A percentile compares a stretch with the other conserved stretches of the same genome.
Conservation (phyloP, 1,140 invertebrate species). For the Eriocheir sinensis region DNA sequence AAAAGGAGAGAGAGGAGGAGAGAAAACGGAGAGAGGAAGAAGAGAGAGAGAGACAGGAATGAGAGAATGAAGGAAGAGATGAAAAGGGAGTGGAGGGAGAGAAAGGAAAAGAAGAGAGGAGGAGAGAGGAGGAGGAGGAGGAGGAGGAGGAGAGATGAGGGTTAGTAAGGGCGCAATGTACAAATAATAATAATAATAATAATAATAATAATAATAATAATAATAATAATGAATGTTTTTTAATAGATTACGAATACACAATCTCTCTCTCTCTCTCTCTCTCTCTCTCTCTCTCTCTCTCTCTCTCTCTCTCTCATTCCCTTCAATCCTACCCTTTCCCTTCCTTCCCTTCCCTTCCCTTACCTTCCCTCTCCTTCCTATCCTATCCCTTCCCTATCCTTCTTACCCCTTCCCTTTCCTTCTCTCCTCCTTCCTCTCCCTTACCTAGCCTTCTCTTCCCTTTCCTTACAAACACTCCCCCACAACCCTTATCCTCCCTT, state of each 20-base stretch:
- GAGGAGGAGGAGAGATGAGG: slow-evolving; percentile 92
- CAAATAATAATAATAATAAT: slow-evolving; percentile 91
- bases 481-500: background rate
- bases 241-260: too few species aligned
- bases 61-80: slow-evolving; percentile 90
- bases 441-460: background rate
- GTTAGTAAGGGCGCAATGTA: too few species aligned
- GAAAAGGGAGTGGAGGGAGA: slow-evolving; percentile 88
- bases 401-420: background rate
- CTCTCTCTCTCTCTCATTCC: background rate
- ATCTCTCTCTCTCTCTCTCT: slow-evolving; percentile 83
- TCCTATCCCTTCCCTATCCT: slow-evolving; percentile 83
- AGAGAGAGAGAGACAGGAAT: slow-evolving; percentile 89
- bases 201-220: slow-evolving; percentile 86
- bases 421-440: background rate
- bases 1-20: background rate
- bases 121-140: too few species aligned
- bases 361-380: background rate
- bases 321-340: background rate
- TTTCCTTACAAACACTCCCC: background rate
- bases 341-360: background rate
- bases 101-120: too few species aligned
- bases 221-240: slow-evolving; percentile 98
- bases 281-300: too few species aligned
- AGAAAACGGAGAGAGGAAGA: slow-evolving; percentile 91